These are phyloP conservation scores for Melieria picta DNA, from an alignment of 2,888 invertebrate species.

Conservation along the genomic window DNA sequence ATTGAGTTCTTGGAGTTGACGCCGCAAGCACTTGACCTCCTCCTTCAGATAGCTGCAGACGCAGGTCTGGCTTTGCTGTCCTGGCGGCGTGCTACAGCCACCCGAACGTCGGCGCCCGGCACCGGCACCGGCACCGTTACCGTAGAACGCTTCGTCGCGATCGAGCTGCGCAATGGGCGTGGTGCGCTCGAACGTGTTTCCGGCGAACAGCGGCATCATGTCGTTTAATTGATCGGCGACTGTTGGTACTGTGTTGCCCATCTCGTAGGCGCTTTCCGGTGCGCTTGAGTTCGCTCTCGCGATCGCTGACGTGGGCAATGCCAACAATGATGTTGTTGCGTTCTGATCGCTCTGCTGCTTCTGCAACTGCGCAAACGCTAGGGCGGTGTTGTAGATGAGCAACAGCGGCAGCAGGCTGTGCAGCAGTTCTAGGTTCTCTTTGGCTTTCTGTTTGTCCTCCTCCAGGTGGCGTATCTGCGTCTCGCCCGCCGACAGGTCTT, in stretches of 20 bases:
- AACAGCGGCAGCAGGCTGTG: constrained; percentile 55
- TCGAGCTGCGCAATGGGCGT: constrained; percentile 13
- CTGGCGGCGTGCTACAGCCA: not conserved
- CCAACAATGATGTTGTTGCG: not conserved
- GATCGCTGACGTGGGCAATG: not conserved
- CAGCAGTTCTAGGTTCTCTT: constrained; percentile 57
- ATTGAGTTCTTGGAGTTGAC: constrained; percentile 70
- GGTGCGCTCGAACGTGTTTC: constrained; percentile 6
- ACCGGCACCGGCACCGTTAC: not conserved
- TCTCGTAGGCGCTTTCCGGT: constrained; percentile 12
- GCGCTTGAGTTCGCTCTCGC: not conserved
- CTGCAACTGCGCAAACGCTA: constrained; percentile 32
- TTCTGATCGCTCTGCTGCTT: too few species aligned
- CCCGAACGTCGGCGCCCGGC: too few species aligned
- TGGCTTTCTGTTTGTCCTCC: constrained; percentile 61
- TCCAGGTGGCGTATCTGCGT: constrained; percentile 60
- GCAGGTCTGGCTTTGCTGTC: constrained; percentile 1
- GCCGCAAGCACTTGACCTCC: constrained; percentile 58
- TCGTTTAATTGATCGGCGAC: constrained; percentile 13
- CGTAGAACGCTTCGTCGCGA: not conserved
- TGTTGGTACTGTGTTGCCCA: constrained; percentile 41
- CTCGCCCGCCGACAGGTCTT: constrained; percentile 59
- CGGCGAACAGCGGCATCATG: constrained; percentile 6
- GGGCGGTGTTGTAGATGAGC: constrained; percentile 49
- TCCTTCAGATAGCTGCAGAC: constrained; percentile 51